Percentiles rank a stretch among this genome's conserved stretches.
phyloP scores from a whole-genome alignment of 1,140 invertebrate genomes.

The Neodiprion fabricii region DNA sequence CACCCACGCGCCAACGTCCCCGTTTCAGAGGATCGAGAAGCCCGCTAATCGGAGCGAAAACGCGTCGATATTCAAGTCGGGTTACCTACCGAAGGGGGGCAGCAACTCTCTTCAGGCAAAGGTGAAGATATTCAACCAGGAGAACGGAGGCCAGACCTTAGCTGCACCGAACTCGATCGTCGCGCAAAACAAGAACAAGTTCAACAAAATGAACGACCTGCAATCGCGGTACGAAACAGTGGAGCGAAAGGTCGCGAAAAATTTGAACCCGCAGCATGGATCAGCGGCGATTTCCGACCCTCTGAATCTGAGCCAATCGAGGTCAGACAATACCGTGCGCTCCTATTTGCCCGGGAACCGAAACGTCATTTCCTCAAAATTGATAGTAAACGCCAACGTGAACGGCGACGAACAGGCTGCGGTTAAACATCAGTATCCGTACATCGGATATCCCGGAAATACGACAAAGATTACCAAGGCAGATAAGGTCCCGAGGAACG shows the following conservation, averaged over 20 bases:
- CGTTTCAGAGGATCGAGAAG: constrained; percentile 54
- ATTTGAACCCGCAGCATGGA: not conserved
- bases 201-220: not conserved
- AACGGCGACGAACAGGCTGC: not conserved
- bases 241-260: not conserved
- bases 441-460: not conserved
- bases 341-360: not conserved
- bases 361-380: not conserved
- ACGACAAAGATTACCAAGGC: not conserved
- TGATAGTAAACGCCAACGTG: not conserved
- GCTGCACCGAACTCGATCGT: not conserved
- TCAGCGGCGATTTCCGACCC: not conserved
- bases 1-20: constrained; percentile 53
- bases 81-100: constrained; percentile 36
- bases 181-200: not conserved
- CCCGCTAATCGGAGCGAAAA: constrained; percentile 22
- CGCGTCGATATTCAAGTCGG: constrained; percentile 34
- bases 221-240: not conserved
- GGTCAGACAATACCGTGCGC: not conserved
- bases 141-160: constrained; percentile 2
- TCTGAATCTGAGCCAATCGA: not conserved
- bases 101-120: constrained; percentile 45
- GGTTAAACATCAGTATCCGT: not conserved
- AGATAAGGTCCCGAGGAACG: not conserved
- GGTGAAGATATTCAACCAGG: constrained; percentile 52